Evolutionary conservation across 2,113 vertebrate genomes (phyloP).

Genomic region (Pagrus major): DNA sequence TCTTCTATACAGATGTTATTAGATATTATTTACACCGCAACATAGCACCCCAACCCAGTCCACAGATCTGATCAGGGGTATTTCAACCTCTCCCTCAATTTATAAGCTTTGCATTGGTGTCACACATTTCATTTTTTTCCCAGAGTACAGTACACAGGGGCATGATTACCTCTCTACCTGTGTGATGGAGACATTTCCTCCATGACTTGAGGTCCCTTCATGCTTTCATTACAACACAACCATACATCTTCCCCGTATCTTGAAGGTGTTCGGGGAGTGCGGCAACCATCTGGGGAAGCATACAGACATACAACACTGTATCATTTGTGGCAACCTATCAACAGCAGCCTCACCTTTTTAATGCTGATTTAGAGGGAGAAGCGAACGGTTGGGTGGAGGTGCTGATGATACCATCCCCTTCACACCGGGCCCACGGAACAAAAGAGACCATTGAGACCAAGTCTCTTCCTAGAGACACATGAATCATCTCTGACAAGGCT

Average conservation of each 20-base stretch:
- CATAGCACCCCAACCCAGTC: neutral
- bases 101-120: slow-evolving; percentile 65
- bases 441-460: slow-evolving; percentile 77
- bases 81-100: slow-evolving; percentile 63
- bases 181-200: slow-evolving; percentile 81
- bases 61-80: slow-evolving; percentile 38
- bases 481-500: slow-evolving; percentile 81
- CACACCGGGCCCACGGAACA: slow-evolving; percentile 65
- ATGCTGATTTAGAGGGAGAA: slow-evolving; percentile 80
- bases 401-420: slow-evolving; percentile 71
- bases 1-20: neutral
- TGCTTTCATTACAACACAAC: slow-evolving; percentile 81
- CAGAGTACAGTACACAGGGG: slow-evolving; percentile 64
- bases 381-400: slow-evolving; percentile 54
- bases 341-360: slow-evolving; percentile 77
- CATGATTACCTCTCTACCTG: slow-evolving; percentile 77
- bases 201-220: slow-evolving; percentile 73
- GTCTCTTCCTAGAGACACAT: slow-evolving; percentile 75
- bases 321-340: slow-evolving; percentile 84
- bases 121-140: slow-evolving; percentile 68
- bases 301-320: slow-evolving; percentile 77
- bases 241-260: slow-evolving; percentile 80
- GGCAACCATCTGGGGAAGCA: slow-evolving; percentile 68
- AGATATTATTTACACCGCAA: slow-evolving; percentile 27
- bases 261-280: slow-evolving; percentile 67